Base-by-base conservation (phyloP, 2,113 vertebrate genomes). In the Pseudorectes ferrugineus region DNA sequence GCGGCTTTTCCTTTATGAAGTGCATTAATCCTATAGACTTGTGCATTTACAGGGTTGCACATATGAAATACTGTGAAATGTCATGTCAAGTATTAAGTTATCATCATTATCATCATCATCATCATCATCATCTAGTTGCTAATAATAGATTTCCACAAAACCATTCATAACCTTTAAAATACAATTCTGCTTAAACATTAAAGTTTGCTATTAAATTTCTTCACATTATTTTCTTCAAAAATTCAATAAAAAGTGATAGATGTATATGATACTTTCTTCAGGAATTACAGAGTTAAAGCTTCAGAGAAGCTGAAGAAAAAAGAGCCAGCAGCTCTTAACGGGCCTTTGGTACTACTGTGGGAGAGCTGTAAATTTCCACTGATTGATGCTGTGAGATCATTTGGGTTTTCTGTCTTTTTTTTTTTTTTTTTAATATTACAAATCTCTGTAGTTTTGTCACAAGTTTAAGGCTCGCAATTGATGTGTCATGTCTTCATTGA, bases 171-270 rank as follows among this genome's bases (percentile, higher is more conserved):
- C 59, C 57, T 57, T 75, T 49, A 91, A 45, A 24, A 10, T 52
- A 77, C 55, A 97, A 92, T 79, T 82, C 23, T 89, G 5, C 21
- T 45, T 73, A 78, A 82, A 48, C 8, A 78, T 79, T 72, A 29
- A 83, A 92, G 9, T 26, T 80, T 84, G 67, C 11, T 33, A 72
- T 88, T 89, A 46, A 2, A 65, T 89, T 93, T 94, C 35, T 81
- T n/a, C 61, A 88, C 18, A 65, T 75, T 89, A 54, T 80, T 88
- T 79, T 81, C 58, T 97, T 89, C 45, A 88, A 70, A 88, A 93
- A 84, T 14, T 92, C 48, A 91, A 31, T 85, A 57, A 72, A 76
- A 54, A 66, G 5, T 92, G 42, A 84, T 76, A 31, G 22, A 88
- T 82, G 8, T 58, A 16, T 51, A 26, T 83, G 89, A 75, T 81